Conservation (phyloP, 2,113 vertebrate genomes). For the Electrona antarctica region DNA sequence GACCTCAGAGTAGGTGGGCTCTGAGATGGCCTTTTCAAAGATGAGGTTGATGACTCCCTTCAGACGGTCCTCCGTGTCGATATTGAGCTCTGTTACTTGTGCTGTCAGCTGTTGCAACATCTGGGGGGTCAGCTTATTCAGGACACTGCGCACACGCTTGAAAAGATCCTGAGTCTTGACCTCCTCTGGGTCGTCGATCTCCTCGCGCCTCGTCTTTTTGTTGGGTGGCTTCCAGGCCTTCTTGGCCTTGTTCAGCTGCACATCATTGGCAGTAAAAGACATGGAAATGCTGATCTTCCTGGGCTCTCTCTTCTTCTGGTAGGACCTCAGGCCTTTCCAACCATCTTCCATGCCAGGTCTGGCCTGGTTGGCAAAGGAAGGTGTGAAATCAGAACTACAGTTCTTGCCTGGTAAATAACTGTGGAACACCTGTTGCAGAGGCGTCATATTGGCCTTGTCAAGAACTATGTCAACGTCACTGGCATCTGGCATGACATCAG, state of each 20-base stretch:
- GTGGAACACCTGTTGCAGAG: too few relatives aligned
- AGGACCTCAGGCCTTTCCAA: too few relatives aligned
- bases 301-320: conserved; percentile 83
- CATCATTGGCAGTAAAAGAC: conserved; percentile 88
- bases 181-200: conserved; percentile 80
- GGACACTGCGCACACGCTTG: conserved; percentile 91
- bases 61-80: conserved; percentile 94
- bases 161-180: conserved; percentile 90
- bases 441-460: too few relatives aligned
- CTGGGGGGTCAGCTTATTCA: conserved; percentile 98
- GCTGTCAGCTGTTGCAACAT: conserved; percentile 99
- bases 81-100: conserved; percentile 93
- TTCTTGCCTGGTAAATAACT: too few relatives aligned
- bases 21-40: conserved; percentile 98
- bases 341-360: too few relatives aligned
- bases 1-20: conserved; percentile 98
- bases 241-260: conserved; percentile 94
- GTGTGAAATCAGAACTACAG: too few relatives aligned
- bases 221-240: conserved; percentile 93
- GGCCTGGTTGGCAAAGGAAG: too few relatives aligned
- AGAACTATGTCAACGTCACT: too few relatives aligned
- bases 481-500: too few relatives aligned
- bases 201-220: conserved; percentile 74
- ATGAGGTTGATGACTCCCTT: conserved; percentile 98
- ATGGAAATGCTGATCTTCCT: conserved; percentile 90